These are phyloP conservation scores for Telmatherina bonti DNA, from an alignment of 2,797 vertebrate species.

Conservation along the genomic window DNA sequence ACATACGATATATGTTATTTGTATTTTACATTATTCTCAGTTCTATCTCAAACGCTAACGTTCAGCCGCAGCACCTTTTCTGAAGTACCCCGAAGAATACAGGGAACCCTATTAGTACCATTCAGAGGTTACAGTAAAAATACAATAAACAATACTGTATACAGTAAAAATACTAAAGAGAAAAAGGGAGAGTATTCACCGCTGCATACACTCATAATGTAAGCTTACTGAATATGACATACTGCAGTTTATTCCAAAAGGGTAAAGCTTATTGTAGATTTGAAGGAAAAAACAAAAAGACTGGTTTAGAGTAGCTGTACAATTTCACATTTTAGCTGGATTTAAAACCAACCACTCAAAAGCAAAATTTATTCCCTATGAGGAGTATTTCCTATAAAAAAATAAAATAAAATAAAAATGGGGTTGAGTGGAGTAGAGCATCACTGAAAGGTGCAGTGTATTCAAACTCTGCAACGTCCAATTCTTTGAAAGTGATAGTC, in stretches of 20 bases:
- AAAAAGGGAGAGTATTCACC: slow-evolving; percentile 41
- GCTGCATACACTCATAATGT: slow-evolving; percentile 60
- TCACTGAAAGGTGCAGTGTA: slow-evolving; percentile 49
- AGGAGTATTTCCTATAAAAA: slow-evolving; percentile 25
- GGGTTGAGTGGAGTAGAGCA: slow-evolving; percentile 37
- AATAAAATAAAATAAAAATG: slow-evolving; percentile 16
- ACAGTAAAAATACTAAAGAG: slow-evolving; percentile 69
- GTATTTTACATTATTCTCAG: slow-evolving; percentile 81
- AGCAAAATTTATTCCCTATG: slow-evolving; percentile 38
- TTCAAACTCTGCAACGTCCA: slow-evolving; percentile 36
- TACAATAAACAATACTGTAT: slow-evolving; percentile 79
- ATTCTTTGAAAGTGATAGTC: slow-evolving; percentile 44
- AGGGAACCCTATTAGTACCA: slow-evolving; percentile 78
- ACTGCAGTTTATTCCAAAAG: slow-evolving; percentile 76
- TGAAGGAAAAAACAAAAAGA: slow-evolving; percentile 32
- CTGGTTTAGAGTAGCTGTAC: slow-evolving; percentile 70
- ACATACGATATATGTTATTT: slow-evolving; percentile 82
- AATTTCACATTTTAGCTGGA: slow-evolving; percentile 79
- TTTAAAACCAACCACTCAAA: slow-evolving; percentile 46
- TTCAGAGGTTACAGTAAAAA: slow-evolving; percentile 81
- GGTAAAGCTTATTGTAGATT: slow-evolving; percentile 76
- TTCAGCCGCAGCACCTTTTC: slow-evolving; percentile 76
- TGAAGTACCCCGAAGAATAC: slow-evolving; percentile 76
- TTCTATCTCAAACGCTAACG: slow-evolving; percentile 65
- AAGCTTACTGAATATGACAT: slow-evolving; percentile 66